Base-by-base conservation (phyloP, 2,888 invertebrate genomes). In the Idaea biselata region DNA sequence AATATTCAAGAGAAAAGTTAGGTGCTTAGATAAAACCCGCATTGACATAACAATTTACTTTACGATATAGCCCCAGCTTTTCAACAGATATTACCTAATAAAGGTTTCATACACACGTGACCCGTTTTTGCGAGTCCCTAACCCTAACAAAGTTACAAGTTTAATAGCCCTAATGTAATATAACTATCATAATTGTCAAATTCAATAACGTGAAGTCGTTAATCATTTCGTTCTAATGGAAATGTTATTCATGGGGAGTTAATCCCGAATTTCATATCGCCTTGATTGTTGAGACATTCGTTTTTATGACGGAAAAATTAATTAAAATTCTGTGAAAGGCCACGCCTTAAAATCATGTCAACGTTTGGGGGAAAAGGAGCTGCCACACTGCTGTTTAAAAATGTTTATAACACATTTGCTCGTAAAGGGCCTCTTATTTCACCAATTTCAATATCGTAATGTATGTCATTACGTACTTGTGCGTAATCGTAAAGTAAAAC, bases 161-260 rank as follows among this genome's bases (percentile, higher is more conserved):
- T 44, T 44, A 44, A 44, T 44, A 44, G 44, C 44, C 44, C 44
- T 44, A 44, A 44, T 44, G 44, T 44, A 44, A 44, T 44, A 44
- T 44, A 44, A 44, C 44, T 44, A 44, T 44, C 44, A 44, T 44
- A 44, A 44, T 44, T 44, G 44, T 44, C 44, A 44, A 44, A 44
- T 44, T 14, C 44, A 44, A 44, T 44, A 44, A 44, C 44, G 44
- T 44, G 14, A 44, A 11, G 44, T 44, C 44, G 44, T 44, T 44
- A 44, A 44, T 44, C 44, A 44, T 44, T 7, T 44, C 44, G 44
- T 44, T 44, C 44, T 44, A 44, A 44, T 44, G 44, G 44, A 44
- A 44, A 44, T 11, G 44, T 7, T 44, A 44, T 44, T 44, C 44
- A 44, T 44, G 44, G 44, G 14, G 44, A 44, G 44, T 44, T 44